Base-by-base conservation (phyloP, 2,113 vertebrate genomes). In the Anolis carolinensis region DNA sequence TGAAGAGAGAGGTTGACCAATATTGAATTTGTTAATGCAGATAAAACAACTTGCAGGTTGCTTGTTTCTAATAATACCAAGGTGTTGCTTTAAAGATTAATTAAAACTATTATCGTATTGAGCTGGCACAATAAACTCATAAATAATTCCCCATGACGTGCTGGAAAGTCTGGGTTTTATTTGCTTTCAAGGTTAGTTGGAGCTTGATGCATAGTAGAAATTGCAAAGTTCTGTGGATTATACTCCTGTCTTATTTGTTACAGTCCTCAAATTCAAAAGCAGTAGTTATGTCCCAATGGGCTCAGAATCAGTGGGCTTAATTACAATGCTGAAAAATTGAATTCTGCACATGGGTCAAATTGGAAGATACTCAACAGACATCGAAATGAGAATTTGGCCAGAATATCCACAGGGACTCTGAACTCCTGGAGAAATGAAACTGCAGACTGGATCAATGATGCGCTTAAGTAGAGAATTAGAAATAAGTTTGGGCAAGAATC, bases 51-150 rank as follows among this genome's bases (percentile, higher is more conserved):
- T 81, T 81, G 67, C 85, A 81, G 65, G 77, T 81, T 50, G 55
- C 77, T 67, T 25, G 14, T 34, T 81, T 81, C 55, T 65, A 52
- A 67, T 75, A 75, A 86, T 86, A 73, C 71, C 39, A 86, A 75
- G 85, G 62, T 86, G 55, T 74, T 75, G 70, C 59, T 81, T 75
- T 75, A 81, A 86, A 86, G 85, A 81, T 86, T 86, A 86, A 86
- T 86, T 81, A 81, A 44, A 86, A 75, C 71, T 81, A 27, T 52
- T 59, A 65, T 81, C 21, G 63, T 81, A 81, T 81, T 65, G 70
- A 74, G 44, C 44, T 75, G 70, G 36, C 78, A 59, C 50, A 32
- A n/a, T 67, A 65, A 70, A 75, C 39, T 86, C 79, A 75, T 86
- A 78, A 81, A 86, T 86, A 75, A 86, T 86, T 81, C 55, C 32